Evolutionary conservation across 92 coral and sea anemone genomes (phyloP), one percentile per base, ranked within the genome.

Genomic region (Heteractis magnifica): DNA sequence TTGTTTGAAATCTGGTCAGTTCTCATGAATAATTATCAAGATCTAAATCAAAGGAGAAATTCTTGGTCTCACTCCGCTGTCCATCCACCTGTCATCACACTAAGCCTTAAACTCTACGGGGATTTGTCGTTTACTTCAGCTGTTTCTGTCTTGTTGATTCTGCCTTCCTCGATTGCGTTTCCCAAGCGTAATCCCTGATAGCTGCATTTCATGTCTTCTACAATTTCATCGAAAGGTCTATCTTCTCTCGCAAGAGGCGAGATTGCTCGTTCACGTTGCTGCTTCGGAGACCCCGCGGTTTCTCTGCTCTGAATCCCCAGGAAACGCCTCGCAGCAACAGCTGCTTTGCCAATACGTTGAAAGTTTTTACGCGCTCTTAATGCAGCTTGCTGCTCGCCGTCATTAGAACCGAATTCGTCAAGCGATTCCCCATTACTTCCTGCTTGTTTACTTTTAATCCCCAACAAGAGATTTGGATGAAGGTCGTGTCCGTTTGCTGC

Each of bases 301-400:
- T 79, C 83, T 64, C 71, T 50, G 52, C 52, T 80, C 10, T 53
- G 56, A 50, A 84, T 84, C 23, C 65, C 79, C 76, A 84, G 20
- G 16, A 84, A 76, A 48, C 81, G 49, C 26, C 79, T 84, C 1
- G 87, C 87, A 11, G 82, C 87, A 5, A 84, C 44, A 44, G 87
- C 87, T 58, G 87, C 87, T 51, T 84, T 84, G 4, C 87, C 87
- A n/a, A 84, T 75, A 19, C 87, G 87, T 23, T 76, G 65, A 52
- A 84, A 84, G 87, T 84, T 84, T 77, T 76, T 84, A 14, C 79
- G 81, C 49, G 87, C 87, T 77, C 71, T 75, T 51, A 82, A 44
- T 19, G 79, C 86, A 3, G 64, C 86, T 21, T 56, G 86, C 12
- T 72, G 74, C 34, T 56, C 79, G 3, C 79, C 86, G 71, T 75